phyloP scores from a whole-genome alignment of 2,113 vertebrate species.

The Mormyrus lacerda region DNA sequence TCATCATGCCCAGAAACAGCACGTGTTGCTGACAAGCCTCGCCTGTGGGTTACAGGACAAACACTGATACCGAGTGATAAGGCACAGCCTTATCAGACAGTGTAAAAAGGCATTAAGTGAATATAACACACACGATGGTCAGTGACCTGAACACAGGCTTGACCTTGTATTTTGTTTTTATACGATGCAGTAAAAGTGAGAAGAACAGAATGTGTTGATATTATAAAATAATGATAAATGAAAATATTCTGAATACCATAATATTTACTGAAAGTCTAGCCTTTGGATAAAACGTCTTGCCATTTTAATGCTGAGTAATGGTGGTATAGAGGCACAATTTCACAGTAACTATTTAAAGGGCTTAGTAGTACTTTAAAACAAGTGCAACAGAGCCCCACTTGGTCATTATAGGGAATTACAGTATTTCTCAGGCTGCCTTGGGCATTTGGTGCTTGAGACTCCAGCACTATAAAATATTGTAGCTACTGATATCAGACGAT shows the following conservation, averaged over 20 bases:
- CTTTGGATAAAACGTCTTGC: neutral
- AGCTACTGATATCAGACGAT: neutral
- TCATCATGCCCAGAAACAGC: neutral
- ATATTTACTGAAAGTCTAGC: neutral
- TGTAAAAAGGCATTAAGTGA: neutral
- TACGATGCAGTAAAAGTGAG: neutral
- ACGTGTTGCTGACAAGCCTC: neutral
- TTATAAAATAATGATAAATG: neutral
- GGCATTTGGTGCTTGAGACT: neutral
- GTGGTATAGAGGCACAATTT: neutral
- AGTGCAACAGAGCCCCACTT: conserved; percentile 12
- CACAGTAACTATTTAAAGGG: neutral
- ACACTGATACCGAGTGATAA: neutral
- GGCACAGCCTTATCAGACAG: neutral
- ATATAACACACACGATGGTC: neutral
- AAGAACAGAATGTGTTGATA: neutral
- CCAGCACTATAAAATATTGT: neutral
- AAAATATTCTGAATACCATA: neutral
- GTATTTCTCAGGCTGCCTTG: neutral
- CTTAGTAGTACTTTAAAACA: neutral
- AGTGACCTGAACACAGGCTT: neutral
- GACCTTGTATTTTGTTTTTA: neutral
- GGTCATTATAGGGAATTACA: neutral
- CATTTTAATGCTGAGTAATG: neutral
- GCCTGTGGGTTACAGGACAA: neutral